phyloP scores from a whole-genome alignment of 2,888 invertebrate species.

The Chrysomela aeneicollis region DNA sequence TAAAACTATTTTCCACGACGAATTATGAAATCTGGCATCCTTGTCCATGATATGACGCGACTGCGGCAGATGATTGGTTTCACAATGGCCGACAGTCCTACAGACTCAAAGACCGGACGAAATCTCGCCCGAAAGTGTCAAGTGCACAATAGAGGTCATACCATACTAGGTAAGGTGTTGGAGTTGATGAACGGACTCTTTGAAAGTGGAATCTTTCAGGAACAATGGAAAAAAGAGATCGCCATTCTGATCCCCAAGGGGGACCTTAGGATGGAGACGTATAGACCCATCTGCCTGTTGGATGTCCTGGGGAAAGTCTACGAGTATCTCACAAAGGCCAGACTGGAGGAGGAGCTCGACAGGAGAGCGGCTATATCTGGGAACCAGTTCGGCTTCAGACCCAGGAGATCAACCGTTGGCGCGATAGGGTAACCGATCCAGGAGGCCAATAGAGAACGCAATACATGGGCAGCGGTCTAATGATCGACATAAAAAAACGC shows the following conservation, averaged over 20 bases:
- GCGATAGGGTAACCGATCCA: not conserved
- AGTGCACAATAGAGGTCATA: not conserved
- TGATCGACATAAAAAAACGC: not conserved
- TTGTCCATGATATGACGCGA: too few relatives aligned
- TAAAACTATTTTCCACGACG: too few relatives aligned
- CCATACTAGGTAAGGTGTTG: not conserved
- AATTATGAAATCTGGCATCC: too few relatives aligned
- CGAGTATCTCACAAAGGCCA: not conserved
- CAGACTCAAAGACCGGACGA: not conserved
- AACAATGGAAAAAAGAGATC: not conserved
- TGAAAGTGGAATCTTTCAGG: not conserved
- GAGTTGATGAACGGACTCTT: not conserved
- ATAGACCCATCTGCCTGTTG: not conserved
- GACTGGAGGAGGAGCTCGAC: not conserved
- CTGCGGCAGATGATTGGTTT: too few relatives aligned
- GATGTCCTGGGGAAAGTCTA: not conserved
- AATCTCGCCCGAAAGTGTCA: not conserved
- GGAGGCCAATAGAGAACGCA: not conserved
- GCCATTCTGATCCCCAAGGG: constrained; percentile 10
- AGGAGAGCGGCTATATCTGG: not conserved
- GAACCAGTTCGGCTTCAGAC: not conserved
- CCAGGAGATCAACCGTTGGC: not conserved
- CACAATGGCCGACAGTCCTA: too few relatives aligned
- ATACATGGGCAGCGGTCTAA: not conserved
- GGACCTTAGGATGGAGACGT: not conserved